Evolutionary conservation across 2,888 invertebrate genomes (phyloP), one percentile per base, ranked within the genome.

Genomic region (Serripes groenlandicus): DNA sequence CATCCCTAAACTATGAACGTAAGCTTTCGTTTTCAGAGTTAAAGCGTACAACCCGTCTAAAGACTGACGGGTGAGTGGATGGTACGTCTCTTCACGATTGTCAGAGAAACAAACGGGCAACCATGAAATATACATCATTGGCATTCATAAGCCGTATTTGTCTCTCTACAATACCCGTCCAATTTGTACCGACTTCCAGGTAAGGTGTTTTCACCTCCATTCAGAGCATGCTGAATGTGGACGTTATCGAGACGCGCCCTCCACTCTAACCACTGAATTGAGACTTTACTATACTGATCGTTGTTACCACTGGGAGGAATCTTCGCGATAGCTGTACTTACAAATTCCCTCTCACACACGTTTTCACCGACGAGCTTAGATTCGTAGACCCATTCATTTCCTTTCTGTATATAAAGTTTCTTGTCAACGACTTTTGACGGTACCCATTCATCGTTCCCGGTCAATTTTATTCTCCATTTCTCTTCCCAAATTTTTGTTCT

Each of bases 41-140:
- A 75, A 54, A 34, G 74, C 71, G 23, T 79, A 75, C 21, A 81
- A 32, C 70, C 75, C 74, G 0, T 64, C 54, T 58, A 81, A 23
- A 3, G 81, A 75, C 37, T 81, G 81, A 4, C 54, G 26, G 3
- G 76, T 79, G 1, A 69, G 26, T 3, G 76, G 79, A 26, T 79
- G 78, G n/a, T 34, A 60, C 7, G 73, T 72, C 26, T 49, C 42
- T 49, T 72, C 64, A n/a, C 70, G 30, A 42, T 77, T 54, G 0
- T 49, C 54, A 5, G 32, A 69, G 58, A 64, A 83, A 35, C 79
- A 81, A 15, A 9, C 28, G 69, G 54, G 54, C 80, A 78, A 0
- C 73, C 76, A 26, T 80, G 83, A 68, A 77, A 83, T 2, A 82
- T 34, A n/a, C 82, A 82, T 5, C 75, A 74, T 23, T 75, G 75